Evolutionary conservation across 2,113 vertebrate genomes (phyloP).

Genomic region (Zosterops hypoxanthus): DNA sequence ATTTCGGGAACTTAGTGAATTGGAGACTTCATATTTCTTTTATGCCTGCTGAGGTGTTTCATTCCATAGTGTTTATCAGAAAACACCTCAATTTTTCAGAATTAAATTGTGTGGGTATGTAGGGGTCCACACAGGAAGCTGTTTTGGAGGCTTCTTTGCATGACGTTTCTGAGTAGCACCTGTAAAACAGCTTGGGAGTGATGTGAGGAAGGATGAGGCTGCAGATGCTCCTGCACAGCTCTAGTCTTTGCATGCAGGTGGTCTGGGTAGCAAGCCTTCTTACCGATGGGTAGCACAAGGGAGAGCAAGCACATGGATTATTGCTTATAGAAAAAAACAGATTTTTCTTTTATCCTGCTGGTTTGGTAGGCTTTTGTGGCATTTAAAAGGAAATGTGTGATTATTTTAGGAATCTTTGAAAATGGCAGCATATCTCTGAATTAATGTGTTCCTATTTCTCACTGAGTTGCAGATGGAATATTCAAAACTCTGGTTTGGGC

Average conservation of each 20-base stretch:
- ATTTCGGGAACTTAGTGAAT: background rate
- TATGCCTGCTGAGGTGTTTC: background rate
- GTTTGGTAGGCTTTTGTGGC: background rate
- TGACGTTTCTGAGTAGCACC: background rate
- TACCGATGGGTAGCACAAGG: rapidly evolving
- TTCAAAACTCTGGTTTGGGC: background rate
- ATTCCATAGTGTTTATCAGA: background rate
- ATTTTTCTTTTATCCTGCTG: background rate
- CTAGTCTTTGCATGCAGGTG: background rate
- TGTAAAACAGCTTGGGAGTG: background rate
- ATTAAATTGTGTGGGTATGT: background rate
- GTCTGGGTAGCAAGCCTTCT: background rate
- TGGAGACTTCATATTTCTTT: background rate
- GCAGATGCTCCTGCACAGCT: background rate
- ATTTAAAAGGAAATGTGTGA: background rate
- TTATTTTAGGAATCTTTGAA: background rate
- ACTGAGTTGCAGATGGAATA: background rate
- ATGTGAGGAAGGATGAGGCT: background rate
- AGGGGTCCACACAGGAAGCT: background rate
- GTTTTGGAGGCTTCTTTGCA: background rate
- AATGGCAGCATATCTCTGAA: background rate
- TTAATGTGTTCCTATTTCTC: background rate
- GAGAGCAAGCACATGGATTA: background rate
- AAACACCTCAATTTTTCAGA: background rate
- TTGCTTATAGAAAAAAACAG: background rate